Conservation (phyloP, 2,113 vertebrate species). For the Nyctibius bracteatus region DNA sequence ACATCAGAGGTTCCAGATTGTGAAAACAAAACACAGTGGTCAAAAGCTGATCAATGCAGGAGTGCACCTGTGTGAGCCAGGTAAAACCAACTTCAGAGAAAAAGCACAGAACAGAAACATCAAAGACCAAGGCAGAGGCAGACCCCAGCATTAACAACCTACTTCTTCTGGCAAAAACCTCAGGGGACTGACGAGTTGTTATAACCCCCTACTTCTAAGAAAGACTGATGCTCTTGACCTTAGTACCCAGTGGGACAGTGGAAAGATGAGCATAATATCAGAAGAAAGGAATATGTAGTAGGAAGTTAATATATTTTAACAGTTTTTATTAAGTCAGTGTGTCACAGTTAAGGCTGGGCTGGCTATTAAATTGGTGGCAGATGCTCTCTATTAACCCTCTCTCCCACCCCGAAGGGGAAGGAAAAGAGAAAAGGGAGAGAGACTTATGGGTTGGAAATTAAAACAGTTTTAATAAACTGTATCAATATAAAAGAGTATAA, state of each 20-base stretch:
- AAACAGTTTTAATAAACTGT: no score
- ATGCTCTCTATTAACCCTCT: no score
- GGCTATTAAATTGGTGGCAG: no score
- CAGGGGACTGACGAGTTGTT: not conserved
- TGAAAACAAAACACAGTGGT: not conserved
- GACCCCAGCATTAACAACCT: accelerated
- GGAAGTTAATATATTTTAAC: not conserved
- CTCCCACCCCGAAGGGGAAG: no score
- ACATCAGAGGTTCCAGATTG: not conserved
- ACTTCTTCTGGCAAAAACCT: not conserved
- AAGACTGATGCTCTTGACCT: not conserved
- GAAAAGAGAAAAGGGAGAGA: no score
- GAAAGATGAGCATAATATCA: not conserved
- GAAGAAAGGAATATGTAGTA: not conserved
- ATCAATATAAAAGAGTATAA: no score
- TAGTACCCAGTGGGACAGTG: not conserved
- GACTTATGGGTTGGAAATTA: no score
- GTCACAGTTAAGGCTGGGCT: no score
- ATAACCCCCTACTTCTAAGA: not conserved
- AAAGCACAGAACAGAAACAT: not conserved
- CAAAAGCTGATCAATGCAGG: not conserved
- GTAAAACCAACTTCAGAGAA: not conserved
- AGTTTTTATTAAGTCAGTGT: not conserved
- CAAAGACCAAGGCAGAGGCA: not conserved
- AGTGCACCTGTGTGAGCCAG: not conserved